phyloP scores from a whole-genome alignment of 2,113 vertebrate genomes.

The Colius striatus region DNA sequence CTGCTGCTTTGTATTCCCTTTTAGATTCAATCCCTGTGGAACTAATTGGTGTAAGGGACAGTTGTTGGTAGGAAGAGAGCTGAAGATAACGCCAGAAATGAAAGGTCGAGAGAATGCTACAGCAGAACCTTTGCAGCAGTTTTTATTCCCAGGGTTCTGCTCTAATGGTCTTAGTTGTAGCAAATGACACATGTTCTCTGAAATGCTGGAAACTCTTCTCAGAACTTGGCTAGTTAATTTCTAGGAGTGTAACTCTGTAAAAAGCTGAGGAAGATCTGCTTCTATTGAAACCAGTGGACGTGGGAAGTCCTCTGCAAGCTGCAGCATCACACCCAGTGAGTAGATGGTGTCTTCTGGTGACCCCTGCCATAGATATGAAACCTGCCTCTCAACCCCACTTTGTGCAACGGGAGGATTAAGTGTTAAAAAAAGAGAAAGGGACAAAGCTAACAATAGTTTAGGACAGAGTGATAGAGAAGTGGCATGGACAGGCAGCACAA shows the following conservation, averaged over 20 bases:
- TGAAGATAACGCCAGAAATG: conserved; percentile 15
- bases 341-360: background rate
- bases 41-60: background rate
- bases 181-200: background rate
- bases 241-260: background rate
- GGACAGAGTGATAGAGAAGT: background rate
- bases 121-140: background rate
- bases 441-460: background rate
- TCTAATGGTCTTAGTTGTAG: background rate
- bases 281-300: background rate
- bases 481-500: background rate
- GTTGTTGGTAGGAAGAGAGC: background rate
- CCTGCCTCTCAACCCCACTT: background rate
- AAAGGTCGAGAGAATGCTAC: background rate
- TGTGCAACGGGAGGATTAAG: background rate
- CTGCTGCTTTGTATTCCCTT: background rate
- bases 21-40: background rate
- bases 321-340: background rate
- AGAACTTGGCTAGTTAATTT: background rate
- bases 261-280: background rate
- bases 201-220: background rate
- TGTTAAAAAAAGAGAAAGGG: background rate
- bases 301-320: background rate
- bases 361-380: background rate
- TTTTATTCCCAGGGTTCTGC: background rate